phyloP scores from a whole-genome alignment of 2,113 vertebrate species.

The Centropus unirufus region DNA sequence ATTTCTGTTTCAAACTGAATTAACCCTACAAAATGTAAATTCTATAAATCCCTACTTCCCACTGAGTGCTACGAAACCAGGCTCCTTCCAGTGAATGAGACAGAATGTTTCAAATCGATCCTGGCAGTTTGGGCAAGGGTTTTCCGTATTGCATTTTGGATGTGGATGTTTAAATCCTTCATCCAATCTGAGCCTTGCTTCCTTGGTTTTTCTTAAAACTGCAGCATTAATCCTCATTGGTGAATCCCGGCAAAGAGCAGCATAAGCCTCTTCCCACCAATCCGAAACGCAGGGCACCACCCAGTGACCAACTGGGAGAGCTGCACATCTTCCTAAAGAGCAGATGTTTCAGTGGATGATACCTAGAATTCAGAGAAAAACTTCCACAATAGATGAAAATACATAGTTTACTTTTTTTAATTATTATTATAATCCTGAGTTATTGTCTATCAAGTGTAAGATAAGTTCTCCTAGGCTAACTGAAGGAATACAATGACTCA shows the following conservation, averaged over 20 bases:
- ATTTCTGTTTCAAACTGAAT: background rate
- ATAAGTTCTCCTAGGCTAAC: background rate
- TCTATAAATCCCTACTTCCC: background rate
- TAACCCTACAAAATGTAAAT: background rate
- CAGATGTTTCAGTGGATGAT: background rate
- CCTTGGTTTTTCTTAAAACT: background rate
- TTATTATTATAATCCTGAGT: background rate
- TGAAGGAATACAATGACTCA: background rate
- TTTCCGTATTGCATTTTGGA: background rate
- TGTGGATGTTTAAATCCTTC: background rate
- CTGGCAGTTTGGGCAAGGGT: background rate
- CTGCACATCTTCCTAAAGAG: background rate
- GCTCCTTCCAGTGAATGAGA: background rate
- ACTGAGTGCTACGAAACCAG: background rate
- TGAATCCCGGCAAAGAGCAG: rapidly evolving
- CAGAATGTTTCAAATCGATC: background rate
- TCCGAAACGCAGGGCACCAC: background rate
- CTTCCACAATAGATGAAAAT: background rate
- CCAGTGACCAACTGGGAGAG: background rate
- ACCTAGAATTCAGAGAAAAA: background rate
- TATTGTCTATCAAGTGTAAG: background rate
- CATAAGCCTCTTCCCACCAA: rapidly evolving
- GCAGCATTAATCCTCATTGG: background rate
- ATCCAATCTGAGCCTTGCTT: background rate
- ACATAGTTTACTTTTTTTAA: background rate